These are phyloP conservation scores for Bathynomus jamesi DNA, from an alignment of 1,140 invertebrate species.

Conservation along the genomic window DNA sequence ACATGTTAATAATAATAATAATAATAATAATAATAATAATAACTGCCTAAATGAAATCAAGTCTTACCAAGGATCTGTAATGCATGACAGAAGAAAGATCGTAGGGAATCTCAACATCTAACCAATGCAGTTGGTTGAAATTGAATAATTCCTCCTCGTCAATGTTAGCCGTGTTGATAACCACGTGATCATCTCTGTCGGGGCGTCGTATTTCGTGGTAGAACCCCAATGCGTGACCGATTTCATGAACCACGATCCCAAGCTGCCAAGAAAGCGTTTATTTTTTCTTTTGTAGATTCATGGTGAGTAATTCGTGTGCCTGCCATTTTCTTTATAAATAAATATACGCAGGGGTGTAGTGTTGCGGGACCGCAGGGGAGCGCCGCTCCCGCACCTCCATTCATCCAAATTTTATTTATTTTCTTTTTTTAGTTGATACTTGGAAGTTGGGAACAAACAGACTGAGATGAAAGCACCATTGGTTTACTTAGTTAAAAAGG, in stretches of 20 bases:
- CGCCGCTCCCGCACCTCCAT: no score
- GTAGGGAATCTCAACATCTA: slow-evolving; percentile 28
- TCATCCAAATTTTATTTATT: no score
- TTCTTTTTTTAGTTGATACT: no score
- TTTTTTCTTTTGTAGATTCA: background rate
- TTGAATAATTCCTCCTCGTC: slow-evolving; percentile 26
- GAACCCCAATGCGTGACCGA: slow-evolving; percentile 45
- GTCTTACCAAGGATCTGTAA: slow-evolving; percentile 32
- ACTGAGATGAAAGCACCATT: no score
- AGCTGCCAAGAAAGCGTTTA: slow-evolving; percentile 9
- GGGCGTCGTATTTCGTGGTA: slow-evolving; percentile 46
- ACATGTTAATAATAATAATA: background rate
- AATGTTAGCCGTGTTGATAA: slow-evolving; percentile 42
- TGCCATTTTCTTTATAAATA: no score
- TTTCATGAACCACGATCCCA: slow-evolving; percentile 43
- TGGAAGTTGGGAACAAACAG: no score
- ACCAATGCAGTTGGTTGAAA: slow-evolving; percentile 33
- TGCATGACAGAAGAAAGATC: slow-evolving; percentile 38
- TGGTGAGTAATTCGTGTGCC: background rate
- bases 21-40: background rate
- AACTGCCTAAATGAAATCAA: background rate
- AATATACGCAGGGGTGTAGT: no score
- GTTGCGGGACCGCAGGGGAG: no score
- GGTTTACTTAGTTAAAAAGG: no score
- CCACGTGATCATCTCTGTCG: slow-evolving; percentile 44